Evolutionary conservation across 2,888 invertebrate species (phyloP).

Genomic region (Ornithoptera alexandrae): DNA sequence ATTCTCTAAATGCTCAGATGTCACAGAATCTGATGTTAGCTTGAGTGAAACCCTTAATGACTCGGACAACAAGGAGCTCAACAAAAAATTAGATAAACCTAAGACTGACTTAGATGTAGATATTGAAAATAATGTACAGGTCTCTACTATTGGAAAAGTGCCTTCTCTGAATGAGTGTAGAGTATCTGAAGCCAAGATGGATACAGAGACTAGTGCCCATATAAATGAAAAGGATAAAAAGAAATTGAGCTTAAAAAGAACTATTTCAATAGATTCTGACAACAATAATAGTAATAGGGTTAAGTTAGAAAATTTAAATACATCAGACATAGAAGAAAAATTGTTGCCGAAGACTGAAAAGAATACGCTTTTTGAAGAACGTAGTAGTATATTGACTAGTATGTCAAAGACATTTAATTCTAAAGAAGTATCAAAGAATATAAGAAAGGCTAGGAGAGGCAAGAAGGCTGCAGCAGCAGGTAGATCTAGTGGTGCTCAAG

Average conservation of each 20-base stretch:
- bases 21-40: slow-evolving; percentile 82
- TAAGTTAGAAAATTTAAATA: slow-evolving; percentile 71
- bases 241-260: slow-evolving; percentile 75
- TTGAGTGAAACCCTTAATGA: slow-evolving; percentile 78
- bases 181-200: slow-evolving; percentile 61
- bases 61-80: slow-evolving; percentile 68
- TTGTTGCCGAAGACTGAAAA: slow-evolving; percentile 81
- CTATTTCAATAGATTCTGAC: slow-evolving; percentile 77
- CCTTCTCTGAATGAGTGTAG: slow-evolving; percentile 74
- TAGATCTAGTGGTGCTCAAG: slow-evolving; percentile 37
- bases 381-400: slow-evolving; percentile 76
- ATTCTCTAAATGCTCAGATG: slow-evolving; percentile 81
- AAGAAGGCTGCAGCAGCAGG: slow-evolving; percentile 64
- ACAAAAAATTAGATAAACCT: slow-evolving; percentile 76
- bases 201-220: slow-evolving; percentile 61
- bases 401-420: slow-evolving; percentile 79
- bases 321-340: slow-evolving; percentile 80
- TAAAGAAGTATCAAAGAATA: slow-evolving; percentile 72
- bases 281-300: slow-evolving; percentile 79
- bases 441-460: slow-evolving; percentile 71
- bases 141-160: slow-evolving; percentile 77
- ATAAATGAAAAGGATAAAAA: slow-evolving; percentile 64
- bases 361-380: slow-evolving; percentile 75
- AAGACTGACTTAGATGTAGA: slow-evolving; percentile 80
- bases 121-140: slow-evolving; percentile 78